phyloP scores from a whole-genome alignment of 2,797 vertebrate species.

The Aphelocoma californica region DNA sequence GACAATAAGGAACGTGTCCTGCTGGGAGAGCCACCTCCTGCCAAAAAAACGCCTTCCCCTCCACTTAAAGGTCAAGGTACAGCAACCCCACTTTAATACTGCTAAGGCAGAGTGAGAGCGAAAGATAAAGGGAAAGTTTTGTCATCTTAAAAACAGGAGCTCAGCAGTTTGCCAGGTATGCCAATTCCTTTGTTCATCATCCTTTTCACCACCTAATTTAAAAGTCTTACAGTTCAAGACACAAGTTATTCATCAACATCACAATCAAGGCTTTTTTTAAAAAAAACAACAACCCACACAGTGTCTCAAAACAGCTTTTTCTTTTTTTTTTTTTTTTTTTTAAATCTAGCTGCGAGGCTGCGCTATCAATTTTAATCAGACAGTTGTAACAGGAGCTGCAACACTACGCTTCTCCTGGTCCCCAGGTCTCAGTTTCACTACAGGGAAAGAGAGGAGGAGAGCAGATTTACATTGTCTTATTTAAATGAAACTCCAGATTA shows the following conservation, averaged over 20 bases:
- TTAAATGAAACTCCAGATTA: slow-evolving; percentile 10
- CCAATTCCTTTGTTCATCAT: background rate
- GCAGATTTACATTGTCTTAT: slow-evolving; percentile 16
- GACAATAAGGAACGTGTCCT: background rate
- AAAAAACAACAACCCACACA: background rate
- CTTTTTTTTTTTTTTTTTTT: background rate
- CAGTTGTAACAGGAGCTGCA: background rate
- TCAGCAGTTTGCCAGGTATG: background rate
- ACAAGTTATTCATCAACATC: slow-evolving; percentile 9
- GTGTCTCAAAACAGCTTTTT: background rate
- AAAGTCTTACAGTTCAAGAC: background rate
- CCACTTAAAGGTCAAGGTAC: background rate
- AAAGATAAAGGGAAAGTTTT: slow-evolving; percentile 9
- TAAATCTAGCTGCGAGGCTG: background rate
- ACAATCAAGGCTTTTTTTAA: background rate
- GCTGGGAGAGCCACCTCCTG: background rate
- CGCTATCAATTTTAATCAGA: slow-evolving; percentile 7
- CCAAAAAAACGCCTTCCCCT: background rate
- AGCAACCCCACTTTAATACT: background rate
- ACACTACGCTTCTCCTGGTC: background rate
- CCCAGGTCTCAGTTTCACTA: slow-evolving; percentile 1
- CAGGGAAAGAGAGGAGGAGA: background rate
- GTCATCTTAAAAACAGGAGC: background rate
- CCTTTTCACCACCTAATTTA: background rate
- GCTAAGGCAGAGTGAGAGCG: background rate